These are phyloP conservation scores for Dasyornis broadbenti DNA, from an alignment of 2,113 vertebrate genomes.

Conservation along the genomic window DNA sequence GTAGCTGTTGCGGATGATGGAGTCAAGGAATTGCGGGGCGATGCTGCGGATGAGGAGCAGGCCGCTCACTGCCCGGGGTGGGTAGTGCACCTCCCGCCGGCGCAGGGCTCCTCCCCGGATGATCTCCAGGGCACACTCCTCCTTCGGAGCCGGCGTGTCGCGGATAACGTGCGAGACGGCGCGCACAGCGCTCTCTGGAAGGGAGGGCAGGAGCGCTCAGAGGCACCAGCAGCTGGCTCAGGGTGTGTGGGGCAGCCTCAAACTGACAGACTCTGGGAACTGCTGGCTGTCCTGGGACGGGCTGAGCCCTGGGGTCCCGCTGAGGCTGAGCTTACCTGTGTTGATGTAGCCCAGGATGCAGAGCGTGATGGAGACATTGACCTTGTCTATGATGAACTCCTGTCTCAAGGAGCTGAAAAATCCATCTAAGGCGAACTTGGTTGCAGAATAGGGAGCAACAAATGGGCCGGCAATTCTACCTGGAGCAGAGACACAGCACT, in stretches of 20 bases:
- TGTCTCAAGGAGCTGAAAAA: conserved; percentile 74
- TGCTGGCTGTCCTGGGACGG: fast-evolving
- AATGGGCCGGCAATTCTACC: conserved; percentile 58
- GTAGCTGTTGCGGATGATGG: not conserved
- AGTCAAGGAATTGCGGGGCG: conserved; percentile 51
- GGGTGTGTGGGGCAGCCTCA: not conserved
- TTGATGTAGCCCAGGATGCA: conserved; percentile 75
- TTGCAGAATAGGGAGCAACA: conserved; percentile 59
- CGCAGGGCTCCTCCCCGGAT: conserved; percentile 62
- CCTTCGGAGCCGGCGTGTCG: conserved; percentile 6
- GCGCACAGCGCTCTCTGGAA: conserved; percentile 57
- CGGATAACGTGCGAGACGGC: not conserved
- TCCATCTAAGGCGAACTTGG: conserved; percentile 76
- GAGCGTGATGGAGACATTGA: conserved; percentile 73
- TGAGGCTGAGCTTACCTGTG: conserved; percentile 63
- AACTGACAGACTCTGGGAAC: fast-evolving
- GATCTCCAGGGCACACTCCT: conserved; percentile 75
- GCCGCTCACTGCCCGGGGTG: fast-evolving
- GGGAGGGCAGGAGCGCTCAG: fast-evolving
- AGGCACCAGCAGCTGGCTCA: fast-evolving
- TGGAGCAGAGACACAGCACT: not conserved
- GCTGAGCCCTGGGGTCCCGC: fast-evolving
- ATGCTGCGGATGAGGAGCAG: not conserved
- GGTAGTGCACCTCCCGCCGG: conserved; percentile 64
- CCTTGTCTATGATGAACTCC: conserved; percentile 50